A percentile compares a stretch with the other conserved stretches of the same genome.
Conservation (phyloP, 2,797 vertebrate genomes). For the Gymnoscopelus microlampas region DNA sequence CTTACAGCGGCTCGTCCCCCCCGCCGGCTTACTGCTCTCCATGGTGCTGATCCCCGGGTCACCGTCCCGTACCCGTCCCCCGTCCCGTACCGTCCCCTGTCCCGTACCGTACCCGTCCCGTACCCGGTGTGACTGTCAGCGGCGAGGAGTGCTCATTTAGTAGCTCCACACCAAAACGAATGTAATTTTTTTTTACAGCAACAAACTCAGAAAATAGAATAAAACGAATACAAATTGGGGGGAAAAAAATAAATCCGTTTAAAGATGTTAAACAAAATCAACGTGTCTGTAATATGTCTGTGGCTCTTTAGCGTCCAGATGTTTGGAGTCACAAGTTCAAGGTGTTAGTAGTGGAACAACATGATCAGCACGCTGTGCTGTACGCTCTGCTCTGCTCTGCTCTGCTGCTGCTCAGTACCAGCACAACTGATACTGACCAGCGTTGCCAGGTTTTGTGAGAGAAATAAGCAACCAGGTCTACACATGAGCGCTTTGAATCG, state of each 20-base stretch:
- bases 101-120: no score
- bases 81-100: no score
- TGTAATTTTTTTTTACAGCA: no score
- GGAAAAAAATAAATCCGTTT: slow-evolving; percentile 1
- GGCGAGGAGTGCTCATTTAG: slow-evolving; percentile 54
- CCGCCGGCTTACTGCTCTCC: slow-evolving; percentile 80
- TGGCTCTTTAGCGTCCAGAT: background rate
- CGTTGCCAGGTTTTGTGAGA: no score
- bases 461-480: no score
- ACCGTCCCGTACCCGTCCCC: no score
- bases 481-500: no score
- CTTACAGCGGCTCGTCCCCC: slow-evolving; percentile 90
- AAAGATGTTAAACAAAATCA: background rate
- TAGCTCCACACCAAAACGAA: slow-evolving; percentile 28
- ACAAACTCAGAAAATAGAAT: no score
- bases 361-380: slow-evolving; percentile 40
- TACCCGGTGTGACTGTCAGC: no score
- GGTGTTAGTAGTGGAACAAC: slow-evolving; percentile 8
- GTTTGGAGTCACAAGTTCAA: slow-evolving; percentile 38
- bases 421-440: no score
- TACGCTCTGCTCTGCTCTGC: background rate
- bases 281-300: background rate
- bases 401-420: no score
- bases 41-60: slow-evolving; percentile 65
- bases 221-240: no score